Percentiles rank a stretch among this genome's conserved stretches.
phyloP scores from a whole-genome alignment of 2,888 invertebrate species.

The Spicauda simplicius region DNA sequence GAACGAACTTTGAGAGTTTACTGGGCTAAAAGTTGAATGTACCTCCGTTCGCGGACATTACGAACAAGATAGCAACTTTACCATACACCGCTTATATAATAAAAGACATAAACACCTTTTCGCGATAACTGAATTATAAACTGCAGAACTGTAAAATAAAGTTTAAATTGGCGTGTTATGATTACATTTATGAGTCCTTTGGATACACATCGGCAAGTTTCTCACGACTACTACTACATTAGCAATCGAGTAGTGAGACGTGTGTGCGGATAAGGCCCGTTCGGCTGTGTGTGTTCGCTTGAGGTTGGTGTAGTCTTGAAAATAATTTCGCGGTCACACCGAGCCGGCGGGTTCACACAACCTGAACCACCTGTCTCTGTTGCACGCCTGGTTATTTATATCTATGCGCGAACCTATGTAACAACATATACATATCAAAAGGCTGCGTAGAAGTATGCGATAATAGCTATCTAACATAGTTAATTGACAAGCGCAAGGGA shows the following conservation, averaged over 20 bases:
- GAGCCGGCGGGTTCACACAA: conserved; percentile 80
- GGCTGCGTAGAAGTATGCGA: conserved; percentile 50
- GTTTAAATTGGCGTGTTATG: conserved; percentile 53
- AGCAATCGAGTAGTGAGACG: conserved; percentile 72
- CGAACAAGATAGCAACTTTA: conserved; percentile 85
- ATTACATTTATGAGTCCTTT: conserved; percentile 50
- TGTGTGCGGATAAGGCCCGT: conserved; percentile 59
- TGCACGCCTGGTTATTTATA: conserved; percentile 83
- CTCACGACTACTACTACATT: conserved; percentile 82
- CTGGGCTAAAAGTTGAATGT: conserved; percentile 86
- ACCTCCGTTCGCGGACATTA: conserved; percentile 85
- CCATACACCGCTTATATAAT: conserved; percentile 59
- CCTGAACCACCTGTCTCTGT: conserved; percentile 81
- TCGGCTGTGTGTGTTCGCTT: conserved; percentile 59
- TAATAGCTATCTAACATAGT: conserved; percentile 52
- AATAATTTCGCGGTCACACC: conserved; percentile 85
- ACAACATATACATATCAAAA: conserved; percentile 51
- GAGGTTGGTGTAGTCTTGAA: conserved; percentile 84
- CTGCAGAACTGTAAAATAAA: conserved; percentile 48
- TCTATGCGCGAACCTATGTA: conserved; percentile 77
- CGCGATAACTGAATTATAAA: conserved; percentile 45
- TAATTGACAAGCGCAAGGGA: conserved; percentile 48
- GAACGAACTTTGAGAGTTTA: conserved; percentile 84
- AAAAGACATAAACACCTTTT: conserved; percentile 66
- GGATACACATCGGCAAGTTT: conserved; percentile 68